Percentiles rank a stretch among this genome's conserved stretches.
Conservation (phyloP, 1,140 invertebrate species). For the Hermetia illucens region DNA sequence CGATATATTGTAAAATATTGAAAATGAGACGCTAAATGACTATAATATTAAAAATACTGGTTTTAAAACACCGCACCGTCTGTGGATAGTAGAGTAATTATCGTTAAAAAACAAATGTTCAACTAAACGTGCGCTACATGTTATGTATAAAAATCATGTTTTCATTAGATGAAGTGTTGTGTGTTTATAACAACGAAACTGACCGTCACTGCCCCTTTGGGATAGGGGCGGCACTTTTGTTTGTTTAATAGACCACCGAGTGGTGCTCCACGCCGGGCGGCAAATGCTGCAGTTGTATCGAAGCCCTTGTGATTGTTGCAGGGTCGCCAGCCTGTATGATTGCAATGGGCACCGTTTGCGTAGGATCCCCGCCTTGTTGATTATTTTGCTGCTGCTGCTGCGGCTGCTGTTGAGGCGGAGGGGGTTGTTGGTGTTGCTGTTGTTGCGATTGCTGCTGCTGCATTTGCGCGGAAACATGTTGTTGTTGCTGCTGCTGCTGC, state of each 20-base stretch:
- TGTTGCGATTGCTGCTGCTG: slow-evolving; percentile 7
- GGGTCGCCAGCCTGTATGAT: slow-evolving; percentile 22
- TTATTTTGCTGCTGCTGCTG: slow-evolving; percentile 16
- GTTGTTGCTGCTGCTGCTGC: slow-evolving; percentile 11
- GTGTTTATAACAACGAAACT: too few species aligned
- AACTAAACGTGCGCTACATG: too few species aligned
- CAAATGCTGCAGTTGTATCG: slow-evolving; percentile 27
- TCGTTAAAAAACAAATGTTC: too few species aligned
- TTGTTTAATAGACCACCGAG: slow-evolving; percentile 31
- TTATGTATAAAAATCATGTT: too few species aligned
- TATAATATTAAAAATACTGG: too few species aligned
- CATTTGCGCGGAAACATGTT: slow-evolving; percentile 7
- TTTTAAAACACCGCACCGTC: too few species aligned
- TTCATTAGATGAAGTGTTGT: too few species aligned
- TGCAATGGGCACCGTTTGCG: slow-evolving; percentile 23
- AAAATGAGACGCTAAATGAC: too few species aligned
- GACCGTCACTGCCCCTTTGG: too few species aligned
- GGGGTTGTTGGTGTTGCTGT: slow-evolving; percentile 4
- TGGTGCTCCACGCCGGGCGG: slow-evolving; percentile 28
- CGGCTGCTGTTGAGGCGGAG: slow-evolving; percentile 16
- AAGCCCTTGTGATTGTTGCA: slow-evolving; percentile 22
- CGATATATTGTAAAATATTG: too few species aligned
- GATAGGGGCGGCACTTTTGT: too few species aligned
- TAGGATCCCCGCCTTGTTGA: slow-evolving; percentile 11
- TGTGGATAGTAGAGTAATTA: too few species aligned